phyloP scores from a whole-genome alignment of 2,113 vertebrate species.

The Microtus montanus region DNA sequence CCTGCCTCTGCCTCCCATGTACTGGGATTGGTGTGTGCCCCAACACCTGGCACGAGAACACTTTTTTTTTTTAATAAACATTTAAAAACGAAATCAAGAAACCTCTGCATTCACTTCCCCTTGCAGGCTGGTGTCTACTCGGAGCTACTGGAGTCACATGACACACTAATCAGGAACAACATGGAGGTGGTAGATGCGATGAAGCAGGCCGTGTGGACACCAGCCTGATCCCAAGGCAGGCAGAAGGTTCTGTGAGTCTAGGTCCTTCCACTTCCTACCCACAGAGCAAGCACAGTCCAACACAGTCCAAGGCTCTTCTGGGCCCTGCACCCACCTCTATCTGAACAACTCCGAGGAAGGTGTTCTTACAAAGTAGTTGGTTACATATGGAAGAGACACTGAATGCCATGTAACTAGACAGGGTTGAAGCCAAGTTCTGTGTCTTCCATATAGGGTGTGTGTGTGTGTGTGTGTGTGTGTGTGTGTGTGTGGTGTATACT shows the following conservation, averaged over 20 bases:
- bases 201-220: not conserved
- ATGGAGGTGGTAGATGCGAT: not conserved
- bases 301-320: not conserved
- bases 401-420: no score
- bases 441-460: not conserved
- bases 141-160: not conserved
- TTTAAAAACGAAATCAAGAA: not conserved
- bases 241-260: fast-evolving
- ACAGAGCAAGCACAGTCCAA: not conserved
- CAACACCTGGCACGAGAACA: not conserved
- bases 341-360: not conserved
- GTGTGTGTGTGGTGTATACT: not conserved
- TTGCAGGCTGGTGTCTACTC: no score
- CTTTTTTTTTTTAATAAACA: not conserved
- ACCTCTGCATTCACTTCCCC: not conserved
- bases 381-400: not conserved
- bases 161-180: not conserved
- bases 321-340: not conserved
- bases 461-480: fast-evolving
- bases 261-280: not conserved
- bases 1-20: not conserved
- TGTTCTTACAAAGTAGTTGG: not conserved
- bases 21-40: not conserved
- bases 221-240: not conserved
- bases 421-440: not conserved